Evolutionary conservation across 2,797 vertebrate genomes (phyloP), one percentile per base, ranked within the genome.

Genomic region (Tokudaia muenninki): DNA sequence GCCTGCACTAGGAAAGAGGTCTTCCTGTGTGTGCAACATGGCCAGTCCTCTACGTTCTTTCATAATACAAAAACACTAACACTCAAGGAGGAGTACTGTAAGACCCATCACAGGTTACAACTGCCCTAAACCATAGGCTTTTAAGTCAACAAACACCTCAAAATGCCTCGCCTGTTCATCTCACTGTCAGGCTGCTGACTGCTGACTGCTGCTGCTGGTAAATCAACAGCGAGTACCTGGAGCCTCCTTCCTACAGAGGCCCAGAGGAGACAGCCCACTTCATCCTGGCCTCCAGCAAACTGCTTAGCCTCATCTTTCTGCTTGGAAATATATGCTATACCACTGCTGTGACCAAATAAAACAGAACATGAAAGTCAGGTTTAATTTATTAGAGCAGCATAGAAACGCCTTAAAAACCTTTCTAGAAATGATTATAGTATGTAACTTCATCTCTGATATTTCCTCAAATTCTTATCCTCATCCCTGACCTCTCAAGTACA

Each of bases 261-360:
- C 37, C 65, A 13, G 91, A 87, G 13, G 37, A 80, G 29, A 16
- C 57, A 12, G 78, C 81, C 24, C 55, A 19, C 34, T 12, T 10
- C 59, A 61, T 26, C 9, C 59, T 61, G 59, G 59, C 59, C 26
- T 61, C 10, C 55, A 47, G 93, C 3, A 65, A 67, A 31, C 22
- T 77, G 84, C 78, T 70, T 11, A 41, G 3, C 16, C 21, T 75
- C 77, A 1, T 22, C 59, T 80, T 94, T 65, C 75, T 57, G 37
- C 55, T 92, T 87, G 34, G 52, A 90, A 92, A 77, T 57, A 7
- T 81, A 77, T 91, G 84, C 90, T 81, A 70, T 77, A 52, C 52
- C 26, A 91, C 17, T 82, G 1, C 67, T 70, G 29, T 83, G 24
- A 86, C 26, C 37, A 44, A 90, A 88, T 59, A 31, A 5, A 79